Base-by-base conservation (phyloP, 1,140 invertebrate species). In the Micrasema longulum region DNA sequence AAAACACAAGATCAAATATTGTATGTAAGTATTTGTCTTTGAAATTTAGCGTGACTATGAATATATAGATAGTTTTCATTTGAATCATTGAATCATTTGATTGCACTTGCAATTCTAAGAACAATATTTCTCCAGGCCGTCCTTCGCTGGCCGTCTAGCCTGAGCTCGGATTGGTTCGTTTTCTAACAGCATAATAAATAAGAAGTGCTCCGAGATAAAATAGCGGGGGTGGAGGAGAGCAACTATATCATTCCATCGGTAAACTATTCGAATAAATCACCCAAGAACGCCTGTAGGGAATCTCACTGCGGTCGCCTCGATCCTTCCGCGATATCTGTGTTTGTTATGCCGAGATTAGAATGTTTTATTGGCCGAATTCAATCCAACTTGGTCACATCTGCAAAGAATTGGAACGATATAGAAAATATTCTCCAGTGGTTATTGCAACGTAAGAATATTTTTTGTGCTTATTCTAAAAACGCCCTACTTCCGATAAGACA, bases 261-360 rank as follows among this genome's bases (percentile, higher is more conserved):
- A 65, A 64, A 71, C 69, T 71, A 71, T 71, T 64, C 48, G 38
- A 11, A 71, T 71, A 71, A 71, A 71, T 71, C 69, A 71, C 69
- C 23, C 5, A 9, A 68, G 36, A 53, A 26, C 22, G 48, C 47
- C 50, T 52, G 18, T 23, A 7, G 47, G 47, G 50, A 68, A 53
- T 43, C 36, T 50, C 22, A 22, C 36, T 53, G 52, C 36, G 66
- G 23, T 45, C 31, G 9, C n/a, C 48, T n/a, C 20, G 26, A 36
- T 69, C 35, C 53, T 6, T 16, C 0, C n/a, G 36, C 22, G 14
- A 45, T 26, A 16, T 48, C 23, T 69, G 41, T 53, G 55, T 55
- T 43, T 45, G 38, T 65, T 69, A 50, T 22, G 35, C 18, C 50
- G 14, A 53, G 65, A 43, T 69, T 55, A 41, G 41, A 69, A 53